Base-by-base conservation (phyloP, 2,797 vertebrate genomes). In the Xiphorhynchus erythropygius region DNA sequence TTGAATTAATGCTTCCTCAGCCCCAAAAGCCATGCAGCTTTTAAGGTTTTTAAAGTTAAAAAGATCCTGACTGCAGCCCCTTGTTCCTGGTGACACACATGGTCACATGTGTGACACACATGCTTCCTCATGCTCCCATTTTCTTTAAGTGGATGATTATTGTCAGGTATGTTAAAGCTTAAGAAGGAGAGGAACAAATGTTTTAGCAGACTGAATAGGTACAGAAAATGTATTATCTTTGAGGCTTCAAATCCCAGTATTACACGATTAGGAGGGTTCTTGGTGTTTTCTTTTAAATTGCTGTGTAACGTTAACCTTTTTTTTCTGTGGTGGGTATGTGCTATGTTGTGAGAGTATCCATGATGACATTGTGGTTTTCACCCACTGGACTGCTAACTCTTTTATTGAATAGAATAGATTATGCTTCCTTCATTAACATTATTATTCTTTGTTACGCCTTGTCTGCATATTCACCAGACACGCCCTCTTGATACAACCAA, bases 281-380 rank as follows among this genome's bases (percentile, higher is more conserved):
- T 46, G 57, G 41, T 32, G 13, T 60, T 91, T 67, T 70, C 30
- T 79, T 57, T 39, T 15, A 19, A 52, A n/a, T 33, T 28, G 17
- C 16, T 74, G 24, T 42, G 23, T 68, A 56, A 60, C 37, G 3
- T 24, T 56, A 19, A 64, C 16, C 53, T 52, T 85, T 78, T 53
- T 73, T 5, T 39, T 60, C 21, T 67, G 39, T 30, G 49, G 39
- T 35, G 60, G 42, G 35, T 32, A 9, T 9, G 41, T 35, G 35
- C 49, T 37, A 1, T 9, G 37, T 59, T 81, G 2, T 5, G 25
- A 5, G 5, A 0, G 2, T 10, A 27, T 24, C 56, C 6, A 0
- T 13, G n/a, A 64, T 28, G 21, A 7, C n/a, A 19, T 64, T 19
- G 56, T 28, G 13, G 2, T 50, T 80, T 37, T 37, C 10, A 77